Evolutionary conservation across 2,113 vertebrate species (phyloP).

Genomic region (Platycercus adscitus): DNA sequence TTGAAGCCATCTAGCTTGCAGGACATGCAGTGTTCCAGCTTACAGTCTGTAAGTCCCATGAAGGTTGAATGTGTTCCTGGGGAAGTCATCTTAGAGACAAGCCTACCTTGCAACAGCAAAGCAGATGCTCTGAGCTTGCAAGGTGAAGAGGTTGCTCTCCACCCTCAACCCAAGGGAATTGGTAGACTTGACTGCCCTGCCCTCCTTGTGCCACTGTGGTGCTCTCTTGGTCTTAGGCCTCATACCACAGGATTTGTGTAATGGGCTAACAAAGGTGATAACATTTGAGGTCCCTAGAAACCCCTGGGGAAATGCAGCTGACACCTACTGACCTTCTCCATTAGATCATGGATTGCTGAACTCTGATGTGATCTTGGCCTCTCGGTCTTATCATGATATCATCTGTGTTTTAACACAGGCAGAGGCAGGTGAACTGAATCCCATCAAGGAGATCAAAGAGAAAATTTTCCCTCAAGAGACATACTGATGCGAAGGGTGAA

Average conservation of each 20-base stretch:
- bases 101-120: not conserved
- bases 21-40: not conserved
- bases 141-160: not conserved
- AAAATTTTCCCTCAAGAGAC: not conserved
- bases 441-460: not conserved
- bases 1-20: not conserved
- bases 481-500: too few relatives aligned
- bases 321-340: not conserved
- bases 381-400: not conserved
- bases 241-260: not conserved
- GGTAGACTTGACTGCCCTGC: not conserved
- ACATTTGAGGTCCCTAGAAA: not conserved
- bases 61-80: not conserved
- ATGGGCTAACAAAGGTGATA: not conserved
- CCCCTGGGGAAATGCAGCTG: not conserved
- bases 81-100: not conserved
- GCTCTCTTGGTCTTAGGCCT: not conserved
- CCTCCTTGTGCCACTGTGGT: not conserved
- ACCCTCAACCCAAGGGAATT: not conserved
- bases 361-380: not conserved
- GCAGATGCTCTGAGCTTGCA: not conserved
- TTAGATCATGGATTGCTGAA: constrained; percentile 16
- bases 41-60: not conserved
- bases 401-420: not conserved
- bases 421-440: not conserved